Evolutionary conservation across 1,140 invertebrate species (phyloP).

Genomic region (Drosophila navojoa): DNA sequence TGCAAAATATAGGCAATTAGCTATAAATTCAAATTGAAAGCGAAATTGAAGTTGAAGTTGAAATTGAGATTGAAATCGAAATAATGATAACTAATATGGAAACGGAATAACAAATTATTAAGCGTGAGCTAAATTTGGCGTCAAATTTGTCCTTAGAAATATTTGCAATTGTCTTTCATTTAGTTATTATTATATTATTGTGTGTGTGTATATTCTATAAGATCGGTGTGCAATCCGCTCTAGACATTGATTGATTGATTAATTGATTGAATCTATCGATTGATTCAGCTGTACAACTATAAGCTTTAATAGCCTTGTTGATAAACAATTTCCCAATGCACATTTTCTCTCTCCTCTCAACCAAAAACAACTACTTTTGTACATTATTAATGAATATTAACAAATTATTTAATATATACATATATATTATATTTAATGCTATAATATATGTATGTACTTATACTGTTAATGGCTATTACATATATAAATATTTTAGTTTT

Average conservation of each 20-base stretch:
- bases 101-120: constrained; percentile 1
- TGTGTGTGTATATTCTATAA: constrained; percentile 26
- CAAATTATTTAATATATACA: constrained; percentile 16
- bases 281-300: constrained; percentile 11
- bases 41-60: background rate
- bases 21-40: constrained; percentile 25
- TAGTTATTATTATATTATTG: constrained; percentile 46
- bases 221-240: background rate
- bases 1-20: constrained; percentile 37
- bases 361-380: constrained; percentile 16
- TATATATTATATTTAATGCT: constrained; percentile 13
- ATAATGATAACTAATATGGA: background rate
- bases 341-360: constrained; percentile 9
- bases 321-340: constrained; percentile 8
- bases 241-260: background rate
- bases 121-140: constrained; percentile 33
- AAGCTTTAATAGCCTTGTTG: constrained; percentile 24
- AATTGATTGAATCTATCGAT: background rate
- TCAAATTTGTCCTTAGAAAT: constrained; percentile 19
- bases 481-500: constrained; percentile 61
- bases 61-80: background rate
- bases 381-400: constrained; percentile 12
- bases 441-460: constrained; percentile 19
- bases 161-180: constrained; percentile 34
- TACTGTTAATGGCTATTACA: constrained; percentile 30